phyloP scores from a whole-genome alignment of 2,888 invertebrate genomes.

The Tetanocera ferruginea region DNA sequence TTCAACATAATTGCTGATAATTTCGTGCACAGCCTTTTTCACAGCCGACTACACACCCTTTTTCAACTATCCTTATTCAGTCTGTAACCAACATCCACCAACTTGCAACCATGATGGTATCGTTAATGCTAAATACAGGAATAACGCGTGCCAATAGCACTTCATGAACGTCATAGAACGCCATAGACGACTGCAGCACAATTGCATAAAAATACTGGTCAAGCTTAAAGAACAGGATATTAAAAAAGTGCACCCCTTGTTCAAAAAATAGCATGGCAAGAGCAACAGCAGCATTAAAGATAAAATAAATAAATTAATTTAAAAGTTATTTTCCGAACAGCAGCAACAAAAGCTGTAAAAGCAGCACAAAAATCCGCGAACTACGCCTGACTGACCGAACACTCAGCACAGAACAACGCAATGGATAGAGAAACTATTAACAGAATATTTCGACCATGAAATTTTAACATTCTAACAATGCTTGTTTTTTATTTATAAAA shows the following conservation, averaged over 20 bases:
- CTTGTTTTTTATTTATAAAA: not conserved
- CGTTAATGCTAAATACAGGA: not conserved
- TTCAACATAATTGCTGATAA: not conserved
- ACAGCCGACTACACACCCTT: conserved; percentile 16
- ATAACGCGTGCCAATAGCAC: conserved; percentile 34
- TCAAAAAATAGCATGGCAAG: not conserved
- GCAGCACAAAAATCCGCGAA: conserved; percentile 25
- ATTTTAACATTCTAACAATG: conserved; percentile 16
- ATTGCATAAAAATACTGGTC: not conserved
- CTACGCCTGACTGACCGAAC: conserved; percentile 14
- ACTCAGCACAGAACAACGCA: not conserved
- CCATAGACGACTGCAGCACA: conserved; percentile 9
- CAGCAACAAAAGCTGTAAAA: not conserved
- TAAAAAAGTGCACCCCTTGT: not conserved
- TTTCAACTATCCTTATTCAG: not conserved
- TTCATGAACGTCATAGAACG: not conserved
- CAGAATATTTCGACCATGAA: conserved; percentile 27
- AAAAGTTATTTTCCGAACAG: not conserved
- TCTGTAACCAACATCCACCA: not conserved
- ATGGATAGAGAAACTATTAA: conserved; percentile 11
- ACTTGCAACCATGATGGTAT: not conserved
- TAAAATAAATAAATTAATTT: conserved; percentile 1
- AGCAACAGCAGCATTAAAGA: not conserved
- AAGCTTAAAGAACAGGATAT: not conserved
- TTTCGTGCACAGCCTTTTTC: not conserved